A percentile compares a stretch with the other conserved stretches of the same genome.
Conservation (phyloP, 2,888 invertebrate genomes). For the Lutraria lutraria region DNA sequence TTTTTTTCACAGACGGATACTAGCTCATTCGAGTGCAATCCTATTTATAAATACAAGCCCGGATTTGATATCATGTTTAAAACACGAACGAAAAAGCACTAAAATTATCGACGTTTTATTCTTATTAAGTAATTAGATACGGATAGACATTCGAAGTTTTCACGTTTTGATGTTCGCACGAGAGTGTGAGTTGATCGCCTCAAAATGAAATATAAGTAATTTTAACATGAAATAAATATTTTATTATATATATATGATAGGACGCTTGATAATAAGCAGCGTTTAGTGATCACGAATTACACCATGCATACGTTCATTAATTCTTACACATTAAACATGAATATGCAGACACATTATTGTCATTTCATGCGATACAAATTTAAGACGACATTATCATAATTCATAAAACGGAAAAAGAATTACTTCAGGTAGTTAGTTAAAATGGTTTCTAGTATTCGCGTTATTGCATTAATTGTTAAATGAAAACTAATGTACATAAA, state of each 20-base stretch:
- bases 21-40: background rate
- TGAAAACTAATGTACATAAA: too few relatives aligned
- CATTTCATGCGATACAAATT: conserved; percentile 15
- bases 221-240: background rate
- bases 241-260: background rate
- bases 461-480: too few relatives aligned
- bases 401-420: background rate
- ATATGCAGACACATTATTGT: conserved; percentile 7
- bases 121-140: background rate
- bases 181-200: background rate
- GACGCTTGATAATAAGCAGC: background rate
- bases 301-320: background rate
- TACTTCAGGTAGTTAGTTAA: background rate
- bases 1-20: background rate
- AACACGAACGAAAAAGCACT: too few relatives aligned
- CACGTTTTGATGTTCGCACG: background rate
- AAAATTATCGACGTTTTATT: too few relatives aligned
- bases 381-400: conserved; percentile 4
- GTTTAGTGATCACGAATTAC: background rate
- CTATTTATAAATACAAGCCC: background rate
- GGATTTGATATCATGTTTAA: too few relatives aligned
- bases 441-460: background rate
- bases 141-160: background rate
- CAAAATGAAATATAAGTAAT: background rate
- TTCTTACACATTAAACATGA: background rate